Evolutionary conservation across 2,888 invertebrate genomes (phyloP), one percentile per base, ranked within the genome.

Genomic region (Magallana nippona): DNA sequence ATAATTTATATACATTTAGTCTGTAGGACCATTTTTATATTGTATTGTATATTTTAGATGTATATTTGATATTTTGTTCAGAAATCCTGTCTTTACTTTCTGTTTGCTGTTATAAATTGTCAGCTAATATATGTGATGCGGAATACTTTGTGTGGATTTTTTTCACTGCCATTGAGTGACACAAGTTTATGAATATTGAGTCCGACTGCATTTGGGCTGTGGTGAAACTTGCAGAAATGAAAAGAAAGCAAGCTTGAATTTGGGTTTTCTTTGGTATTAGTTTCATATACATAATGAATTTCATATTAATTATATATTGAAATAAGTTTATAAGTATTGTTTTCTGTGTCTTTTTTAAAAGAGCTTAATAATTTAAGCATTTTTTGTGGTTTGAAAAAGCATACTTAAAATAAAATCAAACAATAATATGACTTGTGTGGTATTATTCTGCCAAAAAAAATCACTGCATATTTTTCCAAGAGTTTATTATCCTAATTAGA

Each of bases 11-110:
- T 22, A 10, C 3, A 27, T 19, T 1, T 22, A 63, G 11, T 63
- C 3, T 63, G 3, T 19, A 63, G 63, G 63, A 63, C 63, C 63
- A 63, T 27, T 63, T 63, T 63, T 63, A 63, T 22, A 63, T 63
- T 63, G 27, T 11, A 63, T 19, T 63, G 22, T 63, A 63, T 63
- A 27, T 19, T 63, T 19, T 63, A 63, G 22, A 63, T 10, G 19
- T 19, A 13, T 63, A 63, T 63, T 19, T 63, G 63, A 63, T 63
- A 63, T 63, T 63, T 63, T 63, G 63, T 63, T 63, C 63, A 27
- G 63, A 63, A 63, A 63, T 63, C 63, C 63, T 22, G 22, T 19
- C 1, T 63, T 19, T 13, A 19, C 13, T 63, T 63, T 63, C 22
- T 27, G 27, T 19, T 63, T 63, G 63, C 63, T 22, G 22, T 22